These are phyloP conservation scores for Cheilosia impressa DNA, from an alignment of 2,888 invertebrate species.

Conservation along the genomic window DNA sequence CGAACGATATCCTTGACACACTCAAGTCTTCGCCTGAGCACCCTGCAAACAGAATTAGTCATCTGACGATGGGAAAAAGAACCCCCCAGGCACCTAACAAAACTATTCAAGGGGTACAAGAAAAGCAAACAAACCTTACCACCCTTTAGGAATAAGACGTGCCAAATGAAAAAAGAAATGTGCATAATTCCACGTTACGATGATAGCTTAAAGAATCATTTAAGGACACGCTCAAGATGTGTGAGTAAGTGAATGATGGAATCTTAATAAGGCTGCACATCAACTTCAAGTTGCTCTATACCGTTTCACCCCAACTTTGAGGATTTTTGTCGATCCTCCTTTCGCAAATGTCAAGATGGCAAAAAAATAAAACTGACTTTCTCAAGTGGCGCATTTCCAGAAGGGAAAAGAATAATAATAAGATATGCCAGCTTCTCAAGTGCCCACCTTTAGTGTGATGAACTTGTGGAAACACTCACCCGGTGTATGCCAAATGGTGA, in stretches of 20 bases:
- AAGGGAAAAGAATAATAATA: constrained; percentile 38
- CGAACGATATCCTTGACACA: constrained; percentile 67
- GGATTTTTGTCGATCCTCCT: neutral
- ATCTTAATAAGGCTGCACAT: constrained; percentile 55
- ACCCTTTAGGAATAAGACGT: constrained; percentile 10
- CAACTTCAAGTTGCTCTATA: constrained; percentile 38
- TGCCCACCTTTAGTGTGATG: constrained; percentile 49
- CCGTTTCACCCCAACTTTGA: constrained; percentile 20
- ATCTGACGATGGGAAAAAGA: neutral
- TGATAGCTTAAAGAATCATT: constrained; percentile 58
- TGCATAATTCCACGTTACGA: constrained; percentile 40
- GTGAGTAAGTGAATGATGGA: constrained; percentile 58
- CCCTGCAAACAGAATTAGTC: constrained; percentile 62
- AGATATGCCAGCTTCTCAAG: constrained; percentile 58
- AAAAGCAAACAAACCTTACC: constrained; percentile 38
- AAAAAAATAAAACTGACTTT: constrained; percentile 52
- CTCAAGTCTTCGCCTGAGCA: constrained; percentile 46
- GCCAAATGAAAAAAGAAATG: constrained; percentile 16
- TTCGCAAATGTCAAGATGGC: constrained; percentile 40
- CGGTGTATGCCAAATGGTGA: constrained; percentile 39
- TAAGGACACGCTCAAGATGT: constrained; percentile 62
- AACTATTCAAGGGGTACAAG: constrained; percentile 30
- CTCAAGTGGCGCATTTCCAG: constrained; percentile 42
- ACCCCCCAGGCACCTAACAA: neutral
- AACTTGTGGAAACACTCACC: constrained; percentile 52